Evolutionary conservation across 2,113 vertebrate genomes (phyloP).

Genomic region (Bubo bubo): DNA sequence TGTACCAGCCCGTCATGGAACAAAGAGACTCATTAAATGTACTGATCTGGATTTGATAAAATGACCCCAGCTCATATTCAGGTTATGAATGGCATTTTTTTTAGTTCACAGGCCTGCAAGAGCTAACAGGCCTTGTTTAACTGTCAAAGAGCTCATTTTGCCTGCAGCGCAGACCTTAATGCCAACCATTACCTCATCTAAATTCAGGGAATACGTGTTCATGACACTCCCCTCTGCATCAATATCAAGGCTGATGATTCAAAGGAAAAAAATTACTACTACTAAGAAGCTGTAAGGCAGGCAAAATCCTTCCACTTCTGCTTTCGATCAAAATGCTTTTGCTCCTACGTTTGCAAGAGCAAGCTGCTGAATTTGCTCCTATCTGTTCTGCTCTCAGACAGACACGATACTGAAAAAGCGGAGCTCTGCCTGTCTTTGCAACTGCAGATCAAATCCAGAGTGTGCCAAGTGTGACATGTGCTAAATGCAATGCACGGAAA

Average conservation of each 20-base stretch:
- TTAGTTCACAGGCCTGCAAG: neutral
- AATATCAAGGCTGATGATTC: neutral
- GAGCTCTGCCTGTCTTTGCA: neutral
- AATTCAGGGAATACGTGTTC: constrained; percentile 18
- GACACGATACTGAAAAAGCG: neutral
- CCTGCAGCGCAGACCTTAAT: neutral
- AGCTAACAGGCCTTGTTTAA: constrained; percentile 12
- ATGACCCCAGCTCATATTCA: neutral
- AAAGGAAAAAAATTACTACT: neutral
- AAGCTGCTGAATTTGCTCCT: neutral
- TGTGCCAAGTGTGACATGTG: neutral
- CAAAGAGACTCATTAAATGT: constrained; percentile 22
- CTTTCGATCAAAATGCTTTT: neutral
- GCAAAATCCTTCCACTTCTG: neutral
- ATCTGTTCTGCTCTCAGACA: neutral
- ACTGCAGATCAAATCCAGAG: neutral
- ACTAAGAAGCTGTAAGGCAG: neutral
- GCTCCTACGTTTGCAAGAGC: neutral
- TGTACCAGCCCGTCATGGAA: neutral
- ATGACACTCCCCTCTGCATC: neutral
- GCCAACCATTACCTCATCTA: constrained; percentile 58
- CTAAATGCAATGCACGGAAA: neutral
- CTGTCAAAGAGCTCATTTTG: constrained; percentile 47
- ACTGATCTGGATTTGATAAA: constrained; percentile 10
- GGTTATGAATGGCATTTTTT: neutral